Evolutionary conservation across 2,113 vertebrate genomes (phyloP).

Genomic region (Indri indri): DNA sequence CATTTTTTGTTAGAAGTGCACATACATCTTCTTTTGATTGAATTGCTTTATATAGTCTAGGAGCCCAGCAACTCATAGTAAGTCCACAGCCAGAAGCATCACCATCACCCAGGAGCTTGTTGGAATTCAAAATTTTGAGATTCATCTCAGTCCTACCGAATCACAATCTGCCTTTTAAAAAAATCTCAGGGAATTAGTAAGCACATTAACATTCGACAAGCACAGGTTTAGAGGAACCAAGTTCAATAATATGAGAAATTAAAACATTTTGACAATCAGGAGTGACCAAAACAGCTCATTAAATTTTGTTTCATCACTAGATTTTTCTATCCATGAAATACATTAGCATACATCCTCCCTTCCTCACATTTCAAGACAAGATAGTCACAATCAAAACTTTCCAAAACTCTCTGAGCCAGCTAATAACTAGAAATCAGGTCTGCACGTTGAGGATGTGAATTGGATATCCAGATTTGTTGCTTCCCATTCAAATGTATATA

Average conservation of each 20-base stretch:
- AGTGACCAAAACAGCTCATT: background rate
- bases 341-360: background rate
- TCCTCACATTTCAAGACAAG: background rate
- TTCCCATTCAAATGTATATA: background rate
- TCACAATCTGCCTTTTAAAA: background rate
- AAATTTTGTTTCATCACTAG: constrained; percentile 12
- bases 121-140: background rate
- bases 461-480: background rate
- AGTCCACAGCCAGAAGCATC: background rate
- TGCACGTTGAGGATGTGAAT: background rate
- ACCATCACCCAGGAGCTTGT: background rate
- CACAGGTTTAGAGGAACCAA: background rate
- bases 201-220: background rate
- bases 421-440: constrained; percentile 22
- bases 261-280: background rate
- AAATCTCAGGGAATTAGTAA: background rate
- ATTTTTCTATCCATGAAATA: background rate
- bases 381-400: background rate
- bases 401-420: background rate
- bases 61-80: background rate
- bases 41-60: background rate
- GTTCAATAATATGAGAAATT: constrained; percentile 3
- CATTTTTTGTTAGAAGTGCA: background rate
- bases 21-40: background rate
- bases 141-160: background rate